A percentile compares a stretch with the other conserved stretches of the same genome.
These are phyloP conservation scores for Lipophrys pholis DNA, from an alignment of 2,113 vertebrate species.

Conservation along the genomic window DNA sequence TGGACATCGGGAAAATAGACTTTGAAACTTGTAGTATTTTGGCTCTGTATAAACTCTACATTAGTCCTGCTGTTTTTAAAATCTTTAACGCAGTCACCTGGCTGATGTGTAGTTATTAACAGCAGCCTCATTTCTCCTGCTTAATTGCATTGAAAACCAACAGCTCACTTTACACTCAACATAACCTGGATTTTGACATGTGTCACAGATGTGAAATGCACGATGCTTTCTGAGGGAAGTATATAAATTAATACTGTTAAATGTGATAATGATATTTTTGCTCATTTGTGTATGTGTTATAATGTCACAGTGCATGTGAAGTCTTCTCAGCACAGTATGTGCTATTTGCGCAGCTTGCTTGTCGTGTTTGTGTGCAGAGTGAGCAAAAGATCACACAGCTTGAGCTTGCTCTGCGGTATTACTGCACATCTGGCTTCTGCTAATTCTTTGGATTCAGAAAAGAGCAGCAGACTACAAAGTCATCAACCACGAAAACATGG, in stretches of 20 bases:
- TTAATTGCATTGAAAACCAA: too few relatives aligned
- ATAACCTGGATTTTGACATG: not conserved
- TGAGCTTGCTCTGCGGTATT: conserved; percentile 35
- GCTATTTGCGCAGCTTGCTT: conserved; percentile 1
- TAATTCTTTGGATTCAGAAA: conserved; percentile 43
- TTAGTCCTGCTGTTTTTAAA: too few relatives aligned
- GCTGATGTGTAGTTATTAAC: too few relatives aligned
- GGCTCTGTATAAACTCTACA: too few relatives aligned
- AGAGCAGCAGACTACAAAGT: conserved; percentile 28
- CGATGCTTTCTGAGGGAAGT: too few relatives aligned
- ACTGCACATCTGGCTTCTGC: conserved; percentile 44
- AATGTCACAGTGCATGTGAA: not conserved
- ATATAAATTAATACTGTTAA: too few relatives aligned
- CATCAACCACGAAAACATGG: conserved; percentile 21
- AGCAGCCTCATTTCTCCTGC: too few relatives aligned
- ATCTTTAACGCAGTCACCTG: not conserved
- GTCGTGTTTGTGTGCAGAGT: conserved; percentile 1
- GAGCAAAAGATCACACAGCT: conserved; percentile 13
- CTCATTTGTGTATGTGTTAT: not conserved
- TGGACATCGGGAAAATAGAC: too few relatives aligned
- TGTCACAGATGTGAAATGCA: too few relatives aligned
- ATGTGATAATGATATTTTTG: not conserved
- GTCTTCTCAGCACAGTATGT: not conserved
- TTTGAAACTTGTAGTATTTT: too few relatives aligned
- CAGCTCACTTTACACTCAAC: too few relatives aligned